Conservation (phyloP, 2,797 vertebrate species). For the Emys orbicularis region DNA sequence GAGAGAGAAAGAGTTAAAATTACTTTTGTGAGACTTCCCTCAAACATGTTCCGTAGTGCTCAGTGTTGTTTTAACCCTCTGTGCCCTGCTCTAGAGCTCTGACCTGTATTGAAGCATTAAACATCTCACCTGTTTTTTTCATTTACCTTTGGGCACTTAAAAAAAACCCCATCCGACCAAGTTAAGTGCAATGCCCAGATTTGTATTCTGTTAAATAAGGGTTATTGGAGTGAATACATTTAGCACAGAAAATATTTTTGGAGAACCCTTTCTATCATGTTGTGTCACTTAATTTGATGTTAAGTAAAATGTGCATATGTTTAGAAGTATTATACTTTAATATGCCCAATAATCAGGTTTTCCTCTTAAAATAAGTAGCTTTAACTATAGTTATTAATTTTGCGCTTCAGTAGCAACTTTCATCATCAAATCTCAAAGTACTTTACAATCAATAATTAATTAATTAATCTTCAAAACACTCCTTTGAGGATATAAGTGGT, state of each 20-base stretch:
- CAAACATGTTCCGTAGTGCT: conserved; percentile 68
- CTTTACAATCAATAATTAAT: not conserved
- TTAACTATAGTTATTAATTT: not conserved
- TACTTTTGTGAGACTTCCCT: conserved; percentile 79
- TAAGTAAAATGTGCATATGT: not conserved
- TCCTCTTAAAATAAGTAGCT: not conserved
- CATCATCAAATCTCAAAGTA: not conserved
- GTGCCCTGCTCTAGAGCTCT: conserved; percentile 49
- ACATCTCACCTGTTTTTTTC: not conserved
- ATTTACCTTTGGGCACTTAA: not conserved
- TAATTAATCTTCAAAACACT: not conserved
- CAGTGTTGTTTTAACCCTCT: conserved; percentile 79
- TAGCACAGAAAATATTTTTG: not conserved
- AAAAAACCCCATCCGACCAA: not conserved
- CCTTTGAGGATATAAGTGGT: not conserved
- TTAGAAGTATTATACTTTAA: not conserved
- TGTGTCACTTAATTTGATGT: not conserved
- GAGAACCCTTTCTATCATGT: not conserved
- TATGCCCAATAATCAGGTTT: not conserved
- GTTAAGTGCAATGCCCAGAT: not conserved
- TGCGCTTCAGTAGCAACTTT: not conserved
- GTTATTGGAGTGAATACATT: not conserved
- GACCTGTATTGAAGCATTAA: not conserved
- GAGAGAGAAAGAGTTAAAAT: conserved; percentile 73
- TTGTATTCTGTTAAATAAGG: not conserved